phyloP scores from a whole-genome alignment of 2,888 invertebrate species.

The Eupithecia subfuscata region DNA sequence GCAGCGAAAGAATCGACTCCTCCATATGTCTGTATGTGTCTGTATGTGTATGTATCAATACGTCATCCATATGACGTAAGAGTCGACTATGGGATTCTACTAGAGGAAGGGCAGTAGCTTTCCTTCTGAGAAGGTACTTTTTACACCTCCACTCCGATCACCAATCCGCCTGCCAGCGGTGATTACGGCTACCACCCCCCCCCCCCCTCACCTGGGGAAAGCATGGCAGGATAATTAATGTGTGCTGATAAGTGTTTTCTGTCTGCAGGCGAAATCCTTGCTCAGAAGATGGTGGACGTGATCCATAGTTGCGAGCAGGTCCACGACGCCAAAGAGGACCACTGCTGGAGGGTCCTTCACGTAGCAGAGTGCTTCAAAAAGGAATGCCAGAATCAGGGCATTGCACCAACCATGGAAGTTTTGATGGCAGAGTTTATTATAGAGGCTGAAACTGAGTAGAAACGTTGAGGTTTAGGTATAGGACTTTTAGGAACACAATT shows the following conservation, averaged over 20 bases:
- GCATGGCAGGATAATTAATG: not conserved
- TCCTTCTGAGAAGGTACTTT: no score
- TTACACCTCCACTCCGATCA: no score
- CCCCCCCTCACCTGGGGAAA: no score
- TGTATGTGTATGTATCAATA: no score
- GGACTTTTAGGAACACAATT: not conserved
- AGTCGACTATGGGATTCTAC: no score
- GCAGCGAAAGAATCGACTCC: no score
- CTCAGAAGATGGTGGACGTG: slow-evolving; percentile 62
- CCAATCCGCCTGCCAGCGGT: no score
- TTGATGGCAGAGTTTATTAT: slow-evolving; percentile 73
- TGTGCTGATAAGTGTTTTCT: not conserved
- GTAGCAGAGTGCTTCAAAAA: slow-evolving; percentile 72
- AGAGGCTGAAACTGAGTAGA: slow-evolving; percentile 56
- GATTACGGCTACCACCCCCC: no score
- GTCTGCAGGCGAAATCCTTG: slow-evolving; percentile 60
- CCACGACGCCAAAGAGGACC: slow-evolving; percentile 61
- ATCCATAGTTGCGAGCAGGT: slow-evolving; percentile 68
- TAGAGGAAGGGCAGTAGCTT: no score
- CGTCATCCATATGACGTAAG: no score
- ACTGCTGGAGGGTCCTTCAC: slow-evolving; percentile 73
- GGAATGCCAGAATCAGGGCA: slow-evolving; percentile 54
- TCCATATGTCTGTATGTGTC: no score
- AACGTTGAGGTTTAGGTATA: not conserved
- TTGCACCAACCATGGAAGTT: slow-evolving; percentile 71